phyloP scores from a whole-genome alignment of 2,888 invertebrate genomes.

The Pyrocoelia pectoralis region DNA sequence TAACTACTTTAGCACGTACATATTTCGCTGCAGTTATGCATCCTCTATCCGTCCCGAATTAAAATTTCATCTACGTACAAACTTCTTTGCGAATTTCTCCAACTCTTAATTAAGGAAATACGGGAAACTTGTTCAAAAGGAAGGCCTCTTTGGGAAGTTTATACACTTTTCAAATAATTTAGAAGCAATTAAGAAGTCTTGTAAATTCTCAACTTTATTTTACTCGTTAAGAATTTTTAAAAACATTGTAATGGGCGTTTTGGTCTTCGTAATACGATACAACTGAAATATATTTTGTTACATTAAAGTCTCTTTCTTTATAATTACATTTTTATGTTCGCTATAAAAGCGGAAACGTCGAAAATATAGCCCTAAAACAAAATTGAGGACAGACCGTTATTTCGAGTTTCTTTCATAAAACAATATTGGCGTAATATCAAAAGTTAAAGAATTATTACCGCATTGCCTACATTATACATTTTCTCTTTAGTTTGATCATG shows the following conservation, averaged over 20 bases:
- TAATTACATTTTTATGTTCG: constrained; percentile 30
- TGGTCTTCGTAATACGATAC: neutral
- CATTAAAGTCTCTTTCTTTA: constrained; percentile 22
- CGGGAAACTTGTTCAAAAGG: constrained; percentile 1
- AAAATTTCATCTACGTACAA: constrained; percentile 10
- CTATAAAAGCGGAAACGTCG: constrained; percentile 28
- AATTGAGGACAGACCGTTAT: constrained; percentile 16
- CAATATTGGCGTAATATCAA: constrained; percentile 1
- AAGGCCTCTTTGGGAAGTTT: constrained; percentile 3
- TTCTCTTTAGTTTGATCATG: neutral
- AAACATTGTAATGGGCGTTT: neutral
- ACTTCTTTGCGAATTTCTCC: neutral
- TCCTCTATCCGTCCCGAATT: constrained; percentile 1
- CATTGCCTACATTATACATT: neutral
- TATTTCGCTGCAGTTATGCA: neutral
- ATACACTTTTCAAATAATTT: constrained; percentile 11
- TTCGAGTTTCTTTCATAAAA: constrained; percentile 20
- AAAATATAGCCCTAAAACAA: constrained; percentile 26
- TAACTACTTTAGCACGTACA: constrained; percentile 34
- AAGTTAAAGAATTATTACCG: neutral
- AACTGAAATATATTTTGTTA: constrained; percentile 26
- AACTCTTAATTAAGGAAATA: neutral
- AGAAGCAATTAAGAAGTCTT: constrained; percentile 17
- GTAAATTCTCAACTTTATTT: constrained; percentile 2
- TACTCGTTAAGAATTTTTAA: constrained; percentile 26